These are phyloP conservation scores for Euleptes europaea DNA, from an alignment of 2,113 vertebrate species.

Conservation along the genomic window DNA sequence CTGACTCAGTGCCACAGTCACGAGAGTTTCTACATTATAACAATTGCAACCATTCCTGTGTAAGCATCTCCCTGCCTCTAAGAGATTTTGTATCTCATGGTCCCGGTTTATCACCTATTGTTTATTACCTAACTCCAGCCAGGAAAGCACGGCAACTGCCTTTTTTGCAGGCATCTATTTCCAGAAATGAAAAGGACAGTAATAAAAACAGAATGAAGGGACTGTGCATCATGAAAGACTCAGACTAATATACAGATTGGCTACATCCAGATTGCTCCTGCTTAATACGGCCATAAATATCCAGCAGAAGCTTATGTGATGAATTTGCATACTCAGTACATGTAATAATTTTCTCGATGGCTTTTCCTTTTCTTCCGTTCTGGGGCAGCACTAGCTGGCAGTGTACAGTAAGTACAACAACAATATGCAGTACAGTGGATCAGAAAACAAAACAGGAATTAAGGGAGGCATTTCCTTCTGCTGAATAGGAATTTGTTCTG, in stretches of 20 bases:
- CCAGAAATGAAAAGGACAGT: slow-evolving; percentile 62
- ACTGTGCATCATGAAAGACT: slow-evolving; percentile 40
- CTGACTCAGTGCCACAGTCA: rapidly evolving
- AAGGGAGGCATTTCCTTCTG: not conserved
- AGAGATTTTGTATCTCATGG: not conserved
- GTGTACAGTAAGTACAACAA: not conserved
- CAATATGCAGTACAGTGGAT: not conserved
- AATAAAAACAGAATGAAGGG: slow-evolving; percentile 31
- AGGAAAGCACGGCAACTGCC: slow-evolving; percentile 52
- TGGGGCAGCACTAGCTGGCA: not conserved
- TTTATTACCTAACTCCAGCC: slow-evolving; percentile 31
- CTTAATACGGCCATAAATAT: slow-evolving; percentile 49
- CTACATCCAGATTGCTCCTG: slow-evolving; percentile 49
- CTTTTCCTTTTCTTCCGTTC: slow-evolving; percentile 26
- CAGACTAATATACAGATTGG: slow-evolving; percentile 57
- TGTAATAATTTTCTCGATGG: not conserved
- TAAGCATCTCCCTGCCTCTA: not conserved
- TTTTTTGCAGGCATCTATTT: slow-evolving; percentile 28
- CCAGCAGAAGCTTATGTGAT: slow-evolving; percentile 42
- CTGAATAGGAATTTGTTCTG: not conserved
- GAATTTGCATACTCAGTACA: slow-evolving; percentile 35
- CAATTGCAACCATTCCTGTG: rapidly evolving
- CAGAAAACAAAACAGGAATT: rapidly evolving
- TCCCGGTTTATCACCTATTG: slow-evolving; percentile 24
- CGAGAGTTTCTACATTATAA: rapidly evolving